A percentile compares a stretch with the other conserved stretches of the same genome.
Conservation (phyloP, 2,888 invertebrate genomes). For the Shargacucullia verbasci region DNA sequence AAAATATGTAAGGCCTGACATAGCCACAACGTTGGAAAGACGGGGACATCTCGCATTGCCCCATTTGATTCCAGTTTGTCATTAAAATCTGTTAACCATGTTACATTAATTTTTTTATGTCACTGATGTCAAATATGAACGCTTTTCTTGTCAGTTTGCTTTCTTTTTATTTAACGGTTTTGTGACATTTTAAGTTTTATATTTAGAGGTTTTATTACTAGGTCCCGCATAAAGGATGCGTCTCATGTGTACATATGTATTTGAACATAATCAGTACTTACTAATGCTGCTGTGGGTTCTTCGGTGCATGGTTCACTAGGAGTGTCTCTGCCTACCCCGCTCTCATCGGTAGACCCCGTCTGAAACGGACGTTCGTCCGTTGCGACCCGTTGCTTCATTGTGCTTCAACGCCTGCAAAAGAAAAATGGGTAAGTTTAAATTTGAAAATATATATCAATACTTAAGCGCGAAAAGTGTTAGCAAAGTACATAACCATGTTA, state of each 20-base stretch:
- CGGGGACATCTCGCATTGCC: conserved; percentile 68
- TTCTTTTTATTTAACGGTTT: conserved; percentile 20
- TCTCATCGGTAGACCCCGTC: conserved; percentile 85
- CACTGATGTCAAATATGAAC: conserved; percentile 29
- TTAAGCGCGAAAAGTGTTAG: too few relatives aligned
- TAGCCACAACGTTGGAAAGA: conserved; percentile 63
- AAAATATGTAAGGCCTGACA: conserved; percentile 66
- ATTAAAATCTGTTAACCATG: conserved; percentile 61
- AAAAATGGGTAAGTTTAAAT: too few relatives aligned
- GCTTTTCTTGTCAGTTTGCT: conserved; percentile 30
- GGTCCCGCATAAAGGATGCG: too few relatives aligned
- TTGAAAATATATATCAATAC: too few relatives aligned
- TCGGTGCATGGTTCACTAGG: conserved; percentile 71
- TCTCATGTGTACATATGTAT: too few relatives aligned
- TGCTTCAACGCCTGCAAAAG: conserved; percentile 66
- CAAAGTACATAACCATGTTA: too few relatives aligned
- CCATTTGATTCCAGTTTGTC: conserved; percentile 59
- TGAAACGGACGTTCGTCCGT: conserved; percentile 84
- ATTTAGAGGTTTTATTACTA: too few relatives aligned
- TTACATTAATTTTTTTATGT: conserved; percentile 47
- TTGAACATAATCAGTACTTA: conserved; percentile 57
- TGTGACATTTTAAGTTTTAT: conserved; percentile 23
- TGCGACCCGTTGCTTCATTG: conserved; percentile 80
- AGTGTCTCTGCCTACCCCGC: conserved; percentile 73
- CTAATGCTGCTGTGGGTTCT: conserved; percentile 84